Percentiles rank a stretch among this genome's conserved stretches.
Evolutionary conservation across 1,140 invertebrate species (phyloP).

Genomic region (Eumeta japonica): DNA sequence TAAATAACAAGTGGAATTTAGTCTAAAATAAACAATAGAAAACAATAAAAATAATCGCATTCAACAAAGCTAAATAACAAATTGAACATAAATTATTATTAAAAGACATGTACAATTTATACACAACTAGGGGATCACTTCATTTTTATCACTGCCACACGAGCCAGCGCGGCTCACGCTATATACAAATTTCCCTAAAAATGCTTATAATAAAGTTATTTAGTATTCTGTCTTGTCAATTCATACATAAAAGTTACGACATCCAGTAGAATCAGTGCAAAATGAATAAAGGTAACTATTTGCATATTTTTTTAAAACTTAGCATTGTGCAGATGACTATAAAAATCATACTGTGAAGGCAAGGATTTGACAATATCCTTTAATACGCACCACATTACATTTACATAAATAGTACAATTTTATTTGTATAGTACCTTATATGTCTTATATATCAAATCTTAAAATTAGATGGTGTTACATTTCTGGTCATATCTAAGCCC

Average conservation of each 20-base stretch:
- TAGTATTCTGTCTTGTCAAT: too few species aligned
- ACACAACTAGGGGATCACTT: conserved; percentile 50
- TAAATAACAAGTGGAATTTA: conserved; percentile 58
- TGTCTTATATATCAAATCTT: too few species aligned
- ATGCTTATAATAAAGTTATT: too few species aligned
- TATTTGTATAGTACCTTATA: too few species aligned
- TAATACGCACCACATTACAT: too few species aligned
- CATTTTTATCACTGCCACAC: conserved; percentile 45
- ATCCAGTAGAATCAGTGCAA: conserved; percentile 3
- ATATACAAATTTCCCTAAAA: too few species aligned
- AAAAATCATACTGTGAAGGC: conserved; percentile 39
- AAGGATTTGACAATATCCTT: conserved; percentile 47
- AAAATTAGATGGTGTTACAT: conserved; percentile 40
- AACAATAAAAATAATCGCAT: conserved; percentile 57
- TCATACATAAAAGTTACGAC: background rate
- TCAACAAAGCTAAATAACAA: conserved; percentile 58
- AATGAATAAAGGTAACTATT: conserved; percentile 23
- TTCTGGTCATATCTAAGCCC: conserved; percentile 28
- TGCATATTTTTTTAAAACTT: too few species aligned
- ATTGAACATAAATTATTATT: conserved; percentile 57
- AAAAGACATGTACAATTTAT: conserved; percentile 55
- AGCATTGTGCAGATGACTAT: conserved; percentile 42
- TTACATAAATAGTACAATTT: too few species aligned
- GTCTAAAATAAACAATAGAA: conserved; percentile 55
- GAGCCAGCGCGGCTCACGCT: too few species aligned